phyloP scores from a whole-genome alignment of 2,113 vertebrate genomes.

The Semnornis frantzii region DNA sequence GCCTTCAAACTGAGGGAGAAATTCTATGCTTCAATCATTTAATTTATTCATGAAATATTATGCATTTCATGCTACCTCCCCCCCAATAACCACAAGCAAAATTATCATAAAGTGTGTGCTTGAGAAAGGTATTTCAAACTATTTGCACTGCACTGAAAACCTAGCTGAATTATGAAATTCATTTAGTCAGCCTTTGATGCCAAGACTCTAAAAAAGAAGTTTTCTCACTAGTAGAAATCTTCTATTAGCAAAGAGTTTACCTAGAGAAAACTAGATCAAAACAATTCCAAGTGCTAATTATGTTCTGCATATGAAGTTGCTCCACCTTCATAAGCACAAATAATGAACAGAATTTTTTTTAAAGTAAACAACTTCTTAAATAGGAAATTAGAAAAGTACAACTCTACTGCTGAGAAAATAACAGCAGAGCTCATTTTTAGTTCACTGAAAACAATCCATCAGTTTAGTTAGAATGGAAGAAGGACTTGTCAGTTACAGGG shows the following conservation, averaged over 20 bases:
- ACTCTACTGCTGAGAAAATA: not conserved
- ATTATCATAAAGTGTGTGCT: not conserved
- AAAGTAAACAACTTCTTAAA: conserved; percentile 4
- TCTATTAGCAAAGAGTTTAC: conserved; percentile 45
- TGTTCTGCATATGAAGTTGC: not conserved
- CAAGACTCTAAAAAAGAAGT: not conserved
- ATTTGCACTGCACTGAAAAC: not conserved
- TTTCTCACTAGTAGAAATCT: conserved; percentile 13
- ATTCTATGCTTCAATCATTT: not conserved
- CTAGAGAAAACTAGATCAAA: conserved; percentile 58
- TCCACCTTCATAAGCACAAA: conserved; percentile 32
- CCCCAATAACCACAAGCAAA: not conserved
- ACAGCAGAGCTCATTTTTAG: not conserved
- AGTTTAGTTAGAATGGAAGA: not conserved
- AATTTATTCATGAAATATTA: not conserved
- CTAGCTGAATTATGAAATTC: not conserved
- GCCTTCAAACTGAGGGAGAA: not conserved
- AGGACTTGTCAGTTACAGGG: not conserved
- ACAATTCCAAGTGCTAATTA: conserved; percentile 55
- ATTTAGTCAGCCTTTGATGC: conserved; percentile 38
- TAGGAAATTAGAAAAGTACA: not conserved
- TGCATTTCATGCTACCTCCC: not conserved
- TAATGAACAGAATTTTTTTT: not conserved
- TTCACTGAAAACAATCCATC: not conserved
- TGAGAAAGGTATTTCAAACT: conserved; percentile 22